Percentiles rank a stretch among this genome's conserved stretches.
phyloP scores from a whole-genome alignment of 92 coral and sea anemone genomes.

The Epizoanthus stellaris region DNA sequence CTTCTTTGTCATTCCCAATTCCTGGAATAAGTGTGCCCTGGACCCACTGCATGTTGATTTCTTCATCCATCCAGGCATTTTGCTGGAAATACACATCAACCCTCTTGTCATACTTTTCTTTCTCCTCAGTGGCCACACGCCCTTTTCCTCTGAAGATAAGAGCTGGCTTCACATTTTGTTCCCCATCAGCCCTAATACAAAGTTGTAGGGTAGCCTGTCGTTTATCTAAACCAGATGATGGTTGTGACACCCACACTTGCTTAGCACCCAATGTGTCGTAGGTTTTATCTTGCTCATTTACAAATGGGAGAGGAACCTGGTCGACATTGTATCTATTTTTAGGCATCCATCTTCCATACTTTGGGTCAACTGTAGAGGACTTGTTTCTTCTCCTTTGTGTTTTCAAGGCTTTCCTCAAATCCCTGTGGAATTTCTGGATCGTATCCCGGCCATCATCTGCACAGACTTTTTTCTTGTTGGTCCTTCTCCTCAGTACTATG shows the following conservation, averaged over 20 bases:
- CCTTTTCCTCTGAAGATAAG: conserved; percentile 69
- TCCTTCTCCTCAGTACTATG: conserved; percentile 47
- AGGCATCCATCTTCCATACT: conserved; percentile 58
- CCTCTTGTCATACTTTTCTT: conserved; percentile 45
- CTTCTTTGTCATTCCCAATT: conserved; percentile 39
- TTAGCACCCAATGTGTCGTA: conserved; percentile 58
- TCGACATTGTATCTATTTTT: conserved; percentile 35
- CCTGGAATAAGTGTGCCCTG: conserved; percentile 50
- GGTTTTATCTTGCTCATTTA: conserved; percentile 61
- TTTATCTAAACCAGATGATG: conserved; percentile 8
- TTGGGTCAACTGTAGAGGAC: conserved; percentile 40
- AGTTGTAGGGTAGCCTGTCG: conserved; percentile 25
- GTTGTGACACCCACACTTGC: conserved; percentile 79
- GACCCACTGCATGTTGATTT: conserved; percentile 55
- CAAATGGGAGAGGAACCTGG: conserved; percentile 52
- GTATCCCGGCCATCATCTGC: conserved; percentile 54
- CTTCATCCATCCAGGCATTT: conserved; percentile 65
- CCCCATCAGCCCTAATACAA: conserved; percentile 63
- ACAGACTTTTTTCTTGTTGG: conserved; percentile 47
- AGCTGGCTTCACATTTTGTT: conserved; percentile 72
- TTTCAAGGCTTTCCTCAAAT: conserved; percentile 56
- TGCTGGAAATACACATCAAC: conserved; percentile 68
- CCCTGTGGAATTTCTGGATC: conserved; percentile 55
- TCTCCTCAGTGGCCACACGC: conserved; percentile 38
- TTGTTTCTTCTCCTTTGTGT: conserved; percentile 56